Evolutionary conservation across 2,797 vertebrate species (phyloP).

Genomic region (Gallinago nigripennis): DNA sequence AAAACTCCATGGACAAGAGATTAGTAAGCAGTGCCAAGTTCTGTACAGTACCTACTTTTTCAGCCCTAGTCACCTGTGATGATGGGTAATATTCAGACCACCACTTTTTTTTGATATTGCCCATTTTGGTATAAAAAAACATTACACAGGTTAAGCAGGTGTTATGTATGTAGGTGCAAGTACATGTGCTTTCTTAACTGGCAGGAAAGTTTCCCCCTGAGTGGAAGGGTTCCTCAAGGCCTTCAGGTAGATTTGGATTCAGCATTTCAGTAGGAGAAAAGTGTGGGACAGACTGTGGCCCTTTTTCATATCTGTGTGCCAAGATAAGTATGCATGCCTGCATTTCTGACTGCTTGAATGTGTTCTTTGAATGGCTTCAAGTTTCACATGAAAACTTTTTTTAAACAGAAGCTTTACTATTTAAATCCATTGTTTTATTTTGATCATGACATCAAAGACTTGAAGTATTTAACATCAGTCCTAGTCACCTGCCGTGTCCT

Average conservation of each 20-base stretch:
- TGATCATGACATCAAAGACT: slow-evolving; percentile 50
- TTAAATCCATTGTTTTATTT: slow-evolving; percentile 53
- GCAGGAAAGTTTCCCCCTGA: background rate
- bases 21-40: background rate
- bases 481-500: slow-evolving; percentile 25
- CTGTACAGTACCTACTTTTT: background rate
- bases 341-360: slow-evolving; percentile 23
- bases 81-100: background rate
- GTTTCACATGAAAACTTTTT: slow-evolving; percentile 30
- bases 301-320: background rate
- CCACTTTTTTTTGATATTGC: background rate
- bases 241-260: background rate
- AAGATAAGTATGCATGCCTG: background rate
- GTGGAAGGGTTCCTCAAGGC: background rate
- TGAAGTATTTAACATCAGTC: slow-evolving; percentile 9
- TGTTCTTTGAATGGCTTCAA: slow-evolving; percentile 6
- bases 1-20: background rate
- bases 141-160: background rate
- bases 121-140: background rate
- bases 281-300: background rate
- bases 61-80: background rate
- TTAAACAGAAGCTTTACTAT: slow-evolving; percentile 13
- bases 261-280: background rate
- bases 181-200: background rate
- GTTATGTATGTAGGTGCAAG: background rate